Conservation (phyloP, 2,797 vertebrate genomes). For the Chelon auratus region DNA sequence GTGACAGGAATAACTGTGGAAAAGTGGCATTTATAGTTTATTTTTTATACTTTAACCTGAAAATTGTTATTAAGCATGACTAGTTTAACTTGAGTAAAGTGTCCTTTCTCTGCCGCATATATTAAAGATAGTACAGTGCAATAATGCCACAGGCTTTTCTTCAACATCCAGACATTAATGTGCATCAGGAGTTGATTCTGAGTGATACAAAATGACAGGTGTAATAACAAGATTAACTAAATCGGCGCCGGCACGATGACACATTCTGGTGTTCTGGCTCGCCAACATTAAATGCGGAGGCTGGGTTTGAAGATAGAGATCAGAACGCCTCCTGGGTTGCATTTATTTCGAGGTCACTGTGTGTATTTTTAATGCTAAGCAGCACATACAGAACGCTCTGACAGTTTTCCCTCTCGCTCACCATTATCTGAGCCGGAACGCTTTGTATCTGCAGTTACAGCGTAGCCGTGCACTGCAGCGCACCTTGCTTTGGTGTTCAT, state of each 20-base stretch:
- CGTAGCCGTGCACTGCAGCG: slow-evolving; percentile 53
- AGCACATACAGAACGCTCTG: slow-evolving; percentile 33
- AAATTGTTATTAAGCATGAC: neutral
- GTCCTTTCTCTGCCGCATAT: neutral
- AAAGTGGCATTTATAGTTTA: no score
- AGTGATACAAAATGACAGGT: slow-evolving; percentile 63
- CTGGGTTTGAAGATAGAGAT: slow-evolving; percentile 26
- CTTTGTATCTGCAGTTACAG: slow-evolving; percentile 41
- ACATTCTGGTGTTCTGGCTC: slow-evolving; percentile 28
- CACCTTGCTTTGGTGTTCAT: slow-evolving; percentile 58
- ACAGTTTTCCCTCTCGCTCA: slow-evolving; percentile 40
- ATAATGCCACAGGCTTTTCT: slow-evolving; percentile 31
- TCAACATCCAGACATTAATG: slow-evolving; percentile 19
- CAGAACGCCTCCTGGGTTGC: slow-evolving; percentile 28
- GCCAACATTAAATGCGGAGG: slow-evolving; percentile 28
- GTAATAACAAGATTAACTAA: slow-evolving; percentile 63
- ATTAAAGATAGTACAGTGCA: slow-evolving; percentile 6
- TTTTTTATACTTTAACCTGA: no score
- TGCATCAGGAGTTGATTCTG: slow-evolving; percentile 45
- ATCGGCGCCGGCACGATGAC: slow-evolving; percentile 32
- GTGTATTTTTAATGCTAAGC: slow-evolving; percentile 26
- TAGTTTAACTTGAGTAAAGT: neutral
- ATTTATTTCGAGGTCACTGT: slow-evolving; percentile 51
- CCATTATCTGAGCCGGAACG: slow-evolving; percentile 44
- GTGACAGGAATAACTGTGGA: no score